Base-by-base conservation (phyloP, 2,888 invertebrate species). In the Beris morrisii region DNA sequence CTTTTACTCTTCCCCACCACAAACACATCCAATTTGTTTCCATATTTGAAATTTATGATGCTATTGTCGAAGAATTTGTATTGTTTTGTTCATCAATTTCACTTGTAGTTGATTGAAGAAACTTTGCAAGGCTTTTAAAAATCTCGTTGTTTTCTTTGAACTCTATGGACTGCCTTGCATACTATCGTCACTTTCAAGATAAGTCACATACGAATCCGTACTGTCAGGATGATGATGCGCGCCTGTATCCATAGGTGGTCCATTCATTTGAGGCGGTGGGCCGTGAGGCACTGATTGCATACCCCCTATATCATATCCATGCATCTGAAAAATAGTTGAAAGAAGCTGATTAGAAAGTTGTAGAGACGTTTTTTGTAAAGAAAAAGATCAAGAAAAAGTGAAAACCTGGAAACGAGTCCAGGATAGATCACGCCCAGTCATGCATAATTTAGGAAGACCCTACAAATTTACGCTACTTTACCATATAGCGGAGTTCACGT, bases 171-270 rank as follows among this genome's bases (percentile, higher is more conserved):
- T 89, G 72, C 88, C 87, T 58, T 88, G 88, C 73, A 89, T 84
- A 77, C 88, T 88, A 78, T 89, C 89, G 83, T 95, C 95, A 81
- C 93, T 93, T 81, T 94, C 94, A 74, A 94, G 87, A 84, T 93
- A 94, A 69, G 94, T 94, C 71, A 95, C 94, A 84, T 93, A 94
- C 80, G 93, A 93, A 82, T 94, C 81, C 65, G 90, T 89, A 75
- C 89, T 90, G 80, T 91, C 90, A 22, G 90, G 90, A 81, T 92
- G 92, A 72, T 87, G 86, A 75, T 87, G 86, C 73, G 84, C 85
- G 65, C 79, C 78, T 66, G 79, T 76, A 76, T 87, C 87, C 67
- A 83, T 79, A 22, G 82, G 81, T 66, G 83, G 82, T 0, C 86
- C 86, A 32, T 85, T 85, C 70, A 86, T 85, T 64, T 86, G 86